A percentile compares a stretch with the other conserved stretches of the same genome.
Conservation (phyloP, 64 coral and sea anemone genomes). For the Acropora yongei region DNA sequence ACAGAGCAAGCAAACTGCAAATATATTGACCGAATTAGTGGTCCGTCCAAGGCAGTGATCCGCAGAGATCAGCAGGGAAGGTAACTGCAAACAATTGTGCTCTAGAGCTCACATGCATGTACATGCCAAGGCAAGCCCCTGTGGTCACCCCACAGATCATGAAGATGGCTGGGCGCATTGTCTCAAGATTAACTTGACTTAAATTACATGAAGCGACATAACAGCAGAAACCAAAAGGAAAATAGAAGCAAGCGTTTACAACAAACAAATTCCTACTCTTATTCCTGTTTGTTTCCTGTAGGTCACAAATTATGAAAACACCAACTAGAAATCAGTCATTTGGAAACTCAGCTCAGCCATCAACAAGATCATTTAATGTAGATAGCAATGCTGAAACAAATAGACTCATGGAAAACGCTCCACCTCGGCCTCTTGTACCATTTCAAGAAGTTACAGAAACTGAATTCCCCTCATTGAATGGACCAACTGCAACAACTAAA, state of each 20-base stretch:
- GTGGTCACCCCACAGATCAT: too few relatives aligned
- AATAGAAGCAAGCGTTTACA: too few relatives aligned
- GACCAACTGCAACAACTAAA: background rate
- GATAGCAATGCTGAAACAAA: constrained; percentile 82
- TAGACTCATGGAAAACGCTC: constrained; percentile 69
- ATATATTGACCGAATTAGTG: too few relatives aligned
- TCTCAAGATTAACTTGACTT: background rate
- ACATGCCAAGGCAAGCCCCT: too few relatives aligned
- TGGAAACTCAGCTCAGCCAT: constrained; percentile 49
- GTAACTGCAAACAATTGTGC: too few relatives aligned
- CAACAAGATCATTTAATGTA: constrained; percentile 71
- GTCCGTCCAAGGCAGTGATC: too few relatives aligned
- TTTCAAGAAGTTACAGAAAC: background rate
- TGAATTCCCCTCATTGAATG: background rate
- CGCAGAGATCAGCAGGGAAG: too few relatives aligned
- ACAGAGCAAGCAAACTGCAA: too few relatives aligned
- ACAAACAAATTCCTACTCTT: background rate
- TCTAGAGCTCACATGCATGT: too few relatives aligned
- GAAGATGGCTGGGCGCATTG: too few relatives aligned
- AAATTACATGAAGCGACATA: too few relatives aligned
- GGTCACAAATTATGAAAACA: constrained; percentile 92
- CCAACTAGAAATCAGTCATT: constrained; percentile 56
- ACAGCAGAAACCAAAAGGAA: too few relatives aligned
- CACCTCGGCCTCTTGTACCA: constrained; percentile 21
- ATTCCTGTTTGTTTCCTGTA: constrained; percentile 8